Percentiles rank a stretch among this genome's conserved stretches.
Conservation (phyloP, 2,888 invertebrate species). For the Metellina segmentata region DNA sequence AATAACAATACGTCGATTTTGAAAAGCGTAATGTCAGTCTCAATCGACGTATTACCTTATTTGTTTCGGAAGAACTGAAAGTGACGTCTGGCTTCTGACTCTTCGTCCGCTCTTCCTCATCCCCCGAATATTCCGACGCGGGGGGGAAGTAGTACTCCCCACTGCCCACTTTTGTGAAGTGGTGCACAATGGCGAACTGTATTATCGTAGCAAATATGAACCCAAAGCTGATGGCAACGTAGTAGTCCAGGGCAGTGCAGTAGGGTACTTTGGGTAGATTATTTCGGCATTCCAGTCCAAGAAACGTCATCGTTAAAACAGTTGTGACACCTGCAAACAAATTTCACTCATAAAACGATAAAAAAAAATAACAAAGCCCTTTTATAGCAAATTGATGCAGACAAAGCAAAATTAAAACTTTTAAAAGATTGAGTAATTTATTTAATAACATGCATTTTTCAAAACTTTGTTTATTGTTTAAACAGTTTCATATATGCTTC, state of each 20-base stretch:
- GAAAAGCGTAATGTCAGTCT: not conserved
- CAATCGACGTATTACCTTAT: constrained; percentile 20
- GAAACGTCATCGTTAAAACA: constrained; percentile 91
- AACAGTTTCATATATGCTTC: no score
- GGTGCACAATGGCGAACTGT: constrained; percentile 92
- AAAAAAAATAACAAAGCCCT: no score
- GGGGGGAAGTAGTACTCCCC: constrained; percentile 77
- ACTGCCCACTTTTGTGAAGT: constrained; percentile 91
- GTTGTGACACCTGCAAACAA: constrained; percentile 87
- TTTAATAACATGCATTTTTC: no score
- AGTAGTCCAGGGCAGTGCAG: constrained; percentile 92
- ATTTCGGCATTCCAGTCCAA: constrained; percentile 89
- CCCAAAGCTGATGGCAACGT: constrained; percentile 89
- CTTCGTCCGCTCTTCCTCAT: constrained; percentile 47
- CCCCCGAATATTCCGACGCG: constrained; percentile 21
- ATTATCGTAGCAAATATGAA: constrained; percentile 91
- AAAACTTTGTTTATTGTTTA: no score
- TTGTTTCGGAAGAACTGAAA: constrained; percentile 34
- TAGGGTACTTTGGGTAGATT: constrained; percentile 92
- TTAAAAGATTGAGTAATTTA: no score
- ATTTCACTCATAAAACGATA: not conserved
- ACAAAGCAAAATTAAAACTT: no score
- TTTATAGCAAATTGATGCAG: no score
- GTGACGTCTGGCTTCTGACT: constrained; percentile 46
- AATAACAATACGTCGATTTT: not conserved